These are phyloP conservation scores for Cosmopolites sordidus DNA, from an alignment of 2,888 invertebrate genomes.

Conservation along the genomic window DNA sequence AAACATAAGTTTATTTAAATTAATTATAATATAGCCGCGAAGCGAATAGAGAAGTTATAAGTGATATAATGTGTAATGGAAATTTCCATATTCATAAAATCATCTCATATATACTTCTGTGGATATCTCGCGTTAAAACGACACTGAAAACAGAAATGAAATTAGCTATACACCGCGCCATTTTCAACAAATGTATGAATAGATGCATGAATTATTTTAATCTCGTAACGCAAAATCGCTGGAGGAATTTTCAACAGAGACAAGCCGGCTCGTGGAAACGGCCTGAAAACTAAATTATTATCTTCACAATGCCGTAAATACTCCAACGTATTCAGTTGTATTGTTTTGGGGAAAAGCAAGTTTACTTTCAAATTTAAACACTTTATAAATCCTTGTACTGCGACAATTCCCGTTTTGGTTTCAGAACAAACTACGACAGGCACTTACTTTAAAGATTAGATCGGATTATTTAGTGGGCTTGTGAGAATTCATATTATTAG, in stretches of 20 bases:
- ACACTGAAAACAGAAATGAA: neutral
- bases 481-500: neutral
- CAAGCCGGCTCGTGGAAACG: slow-evolving; percentile 6
- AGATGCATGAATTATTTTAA: slow-evolving; percentile 18
- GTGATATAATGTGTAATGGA: no score
- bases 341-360: slow-evolving; percentile 11
- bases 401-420: slow-evolving; percentile 5
- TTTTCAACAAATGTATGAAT: neutral
- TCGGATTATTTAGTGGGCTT: neutral
- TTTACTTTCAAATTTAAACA: slow-evolving; percentile 12
- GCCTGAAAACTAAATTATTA: slow-evolving; percentile 13
- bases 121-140: no score
- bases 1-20: no score
- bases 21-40: no score
- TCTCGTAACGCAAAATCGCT: slow-evolving; percentile 5
- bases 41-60: no score
- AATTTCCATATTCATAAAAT: no score
- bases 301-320: slow-evolving; percentile 14
- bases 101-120: no score
- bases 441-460: slow-evolving; percentile 1
- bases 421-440: slow-evolving; percentile 4
- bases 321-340: slow-evolving; percentile 13
- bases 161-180: neutral
- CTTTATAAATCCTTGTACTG: slow-evolving; percentile 9
- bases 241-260: neutral